Conservation (phyloP, 2,888 invertebrate genomes). For the Danaus chrysippus region DNA sequence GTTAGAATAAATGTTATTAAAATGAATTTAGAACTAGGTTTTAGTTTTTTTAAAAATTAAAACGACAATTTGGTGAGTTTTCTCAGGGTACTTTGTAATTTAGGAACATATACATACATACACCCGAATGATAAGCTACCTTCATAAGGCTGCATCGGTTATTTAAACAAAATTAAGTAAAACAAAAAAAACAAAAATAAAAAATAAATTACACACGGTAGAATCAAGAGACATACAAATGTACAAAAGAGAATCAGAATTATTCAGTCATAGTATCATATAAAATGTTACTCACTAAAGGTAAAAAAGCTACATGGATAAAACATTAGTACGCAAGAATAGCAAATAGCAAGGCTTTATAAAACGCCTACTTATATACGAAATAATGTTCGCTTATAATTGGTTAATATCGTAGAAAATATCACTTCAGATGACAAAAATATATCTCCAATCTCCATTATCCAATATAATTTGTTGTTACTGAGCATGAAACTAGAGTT, state of each 20-base stretch:
- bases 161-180: constrained; percentile 30
- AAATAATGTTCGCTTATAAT: constrained; percentile 48
- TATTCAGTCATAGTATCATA: constrained; percentile 62
- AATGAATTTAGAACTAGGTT: constrained; percentile 52
- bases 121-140: constrained; percentile 44
- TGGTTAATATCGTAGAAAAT: constrained; percentile 68
- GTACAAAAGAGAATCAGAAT: constrained; percentile 54
- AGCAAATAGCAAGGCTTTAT: constrained; percentile 50
- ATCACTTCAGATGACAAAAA: constrained; percentile 70
- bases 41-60: constrained; percentile 50
- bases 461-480: constrained; percentile 40
- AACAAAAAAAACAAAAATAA: constrained; percentile 33
- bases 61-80: constrained; percentile 70
- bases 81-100: constrained; percentile 60
- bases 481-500: constrained; percentile 40
- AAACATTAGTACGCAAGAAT: constrained; percentile 50
- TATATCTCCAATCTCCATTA: constrained; percentile 36
- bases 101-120: constrained; percentile 67
- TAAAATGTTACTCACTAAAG: constrained; percentile 54
- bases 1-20: constrained; percentile 65
- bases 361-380: constrained; percentile 62
- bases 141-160: constrained; percentile 54
- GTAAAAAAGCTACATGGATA: constrained; percentile 72
- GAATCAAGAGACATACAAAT: constrained; percentile 52
- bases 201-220: constrained; percentile 37